These are phyloP conservation scores for Ligdia adustata DNA, from an alignment of 2,888 invertebrate species.

Conservation along the genomic window DNA sequence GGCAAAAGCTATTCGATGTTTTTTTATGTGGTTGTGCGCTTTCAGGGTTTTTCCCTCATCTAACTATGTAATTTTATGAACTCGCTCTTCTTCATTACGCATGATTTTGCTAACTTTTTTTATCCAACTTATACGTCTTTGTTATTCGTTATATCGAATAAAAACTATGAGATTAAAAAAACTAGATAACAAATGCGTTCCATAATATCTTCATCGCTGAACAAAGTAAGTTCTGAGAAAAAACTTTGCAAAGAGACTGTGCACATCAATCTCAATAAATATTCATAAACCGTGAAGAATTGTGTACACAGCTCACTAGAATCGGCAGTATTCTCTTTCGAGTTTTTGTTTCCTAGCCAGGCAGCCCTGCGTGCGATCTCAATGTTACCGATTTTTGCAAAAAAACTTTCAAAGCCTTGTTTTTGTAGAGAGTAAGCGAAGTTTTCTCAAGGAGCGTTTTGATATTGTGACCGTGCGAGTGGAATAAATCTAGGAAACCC, in stretches of 20 bases:
- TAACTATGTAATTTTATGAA: too few species aligned
- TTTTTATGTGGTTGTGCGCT: too few species aligned
- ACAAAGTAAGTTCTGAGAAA: slow-evolving; percentile 11
- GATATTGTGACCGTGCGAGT: slow-evolving; percentile 28
- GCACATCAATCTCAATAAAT: slow-evolving; percentile 19
- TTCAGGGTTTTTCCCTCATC: too few species aligned
- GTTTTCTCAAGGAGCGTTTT: slow-evolving; percentile 31
- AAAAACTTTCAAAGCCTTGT: slow-evolving; percentile 15
- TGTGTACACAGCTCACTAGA: slow-evolving; percentile 14
- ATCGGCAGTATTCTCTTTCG: slow-evolving; percentile 7
- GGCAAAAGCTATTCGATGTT: slow-evolving; percentile 3
- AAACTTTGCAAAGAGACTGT: slow-evolving; percentile 9
- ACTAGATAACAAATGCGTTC: slow-evolving; percentile 3
- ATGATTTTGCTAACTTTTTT: too few species aligned
- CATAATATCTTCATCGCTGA: slow-evolving; percentile 7
- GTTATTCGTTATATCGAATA: too few species aligned
- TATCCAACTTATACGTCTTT: too few species aligned
- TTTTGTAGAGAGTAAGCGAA: slow-evolving; percentile 27
- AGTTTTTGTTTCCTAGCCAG: slow-evolving; percentile 14
- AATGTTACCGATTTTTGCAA: slow-evolving; percentile 9
- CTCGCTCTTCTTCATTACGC: too few species aligned
- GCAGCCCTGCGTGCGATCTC: not conserved
- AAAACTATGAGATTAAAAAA: too few species aligned
- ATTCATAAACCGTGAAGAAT: slow-evolving; percentile 15
- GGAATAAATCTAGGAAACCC: slow-evolving; percentile 30